Base-by-base conservation (phyloP, 2,113 vertebrate species). In the Panthera uncia region DNA sequence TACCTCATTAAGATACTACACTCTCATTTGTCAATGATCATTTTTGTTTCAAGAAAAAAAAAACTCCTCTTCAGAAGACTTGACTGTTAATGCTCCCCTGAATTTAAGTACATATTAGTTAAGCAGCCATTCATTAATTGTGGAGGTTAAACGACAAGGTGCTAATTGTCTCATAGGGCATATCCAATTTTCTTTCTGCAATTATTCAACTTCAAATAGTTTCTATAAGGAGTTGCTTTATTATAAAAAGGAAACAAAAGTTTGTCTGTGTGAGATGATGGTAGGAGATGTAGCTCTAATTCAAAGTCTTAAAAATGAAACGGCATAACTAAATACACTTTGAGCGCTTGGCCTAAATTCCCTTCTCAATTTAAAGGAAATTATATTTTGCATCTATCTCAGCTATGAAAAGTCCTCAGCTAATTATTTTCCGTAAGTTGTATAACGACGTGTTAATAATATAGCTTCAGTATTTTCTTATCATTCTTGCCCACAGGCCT, bases 201-300 rank as follows among this genome's bases (percentile, higher is more conserved):
- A 45, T 66, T 41, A 71, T 33, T 78, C 71, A 9, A 89, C 68
- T 85, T 95, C 52, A 73, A 50, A 66, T n/a, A 38, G 9, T 71
- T 91, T 69, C 61, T 66, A 27, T 48, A 21, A 85, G 89, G 21
- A 96, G 36, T 41, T 29, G 21, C 36, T 71, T 87, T 92, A 50
- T 81, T 71, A 76, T 15, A 69, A 96, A 48, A 96, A 84, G 27
- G 48, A 95, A 86, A 83, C 55, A 95, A 95, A 71, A 87, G 45
- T 10, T 8, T 23, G 33, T 41, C 23, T 69, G 21, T 48, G 27
- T 3, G 33, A 84, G 33, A 61, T 21, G 7, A 76, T 16, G 29
- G 7, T 9, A 92, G 29, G 5, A 92, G 29, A 2, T 48, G 18
- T 36, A 8, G 41, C 29, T 94, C 9, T 69, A 57, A 92, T 57